These are phyloP conservation scores for Nerophis lumbriciformis DNA, from an alignment of 2,113 vertebrate genomes.

Conservation along the genomic window DNA sequence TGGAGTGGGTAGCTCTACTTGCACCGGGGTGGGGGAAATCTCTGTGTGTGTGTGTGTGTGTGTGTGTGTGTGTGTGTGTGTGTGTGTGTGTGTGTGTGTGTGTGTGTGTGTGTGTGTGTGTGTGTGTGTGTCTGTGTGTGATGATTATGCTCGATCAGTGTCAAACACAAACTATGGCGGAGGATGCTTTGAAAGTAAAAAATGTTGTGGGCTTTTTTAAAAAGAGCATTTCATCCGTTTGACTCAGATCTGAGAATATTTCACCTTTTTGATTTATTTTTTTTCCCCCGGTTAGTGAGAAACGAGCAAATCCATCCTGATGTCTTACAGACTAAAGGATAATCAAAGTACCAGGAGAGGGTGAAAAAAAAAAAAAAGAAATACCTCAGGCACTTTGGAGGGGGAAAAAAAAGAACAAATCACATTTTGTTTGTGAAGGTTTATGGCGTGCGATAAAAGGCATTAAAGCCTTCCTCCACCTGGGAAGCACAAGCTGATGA, in stretches of 20 bases:
- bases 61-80: not conserved
- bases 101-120: constrained; percentile 5
- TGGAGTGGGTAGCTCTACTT: constrained; percentile 66
- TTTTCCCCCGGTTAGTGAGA: constrained; percentile 7
- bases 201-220: constrained; percentile 44
- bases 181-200: constrained; percentile 62
- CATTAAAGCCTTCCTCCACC: constrained; percentile 14
- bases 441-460: constrained; percentile 13
- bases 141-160: constrained; percentile 72
- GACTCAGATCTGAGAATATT: constrained; percentile 41
- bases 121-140: not conserved
- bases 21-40: constrained; percentile 43
- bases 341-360: constrained; percentile 5
- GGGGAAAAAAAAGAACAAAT: constrained; percentile 21
- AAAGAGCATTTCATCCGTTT: constrained; percentile 46
- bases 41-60: too few relatives aligned
- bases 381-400: constrained; percentile 1
- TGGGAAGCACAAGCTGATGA: constrained; percentile 20
- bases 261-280: constrained; percentile 15
- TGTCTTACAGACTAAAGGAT: constrained; percentile 10
- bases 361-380: not conserved
- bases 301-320: constrained; percentile 22
- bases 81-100: too few relatives aligned
- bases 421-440: constrained; percentile 22
- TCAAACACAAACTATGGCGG: constrained; percentile 67